These are phyloP conservation scores for Premnoplex brunnescens DNA, from an alignment of 2,797 vertebrate species.

Conservation along the genomic window DNA sequence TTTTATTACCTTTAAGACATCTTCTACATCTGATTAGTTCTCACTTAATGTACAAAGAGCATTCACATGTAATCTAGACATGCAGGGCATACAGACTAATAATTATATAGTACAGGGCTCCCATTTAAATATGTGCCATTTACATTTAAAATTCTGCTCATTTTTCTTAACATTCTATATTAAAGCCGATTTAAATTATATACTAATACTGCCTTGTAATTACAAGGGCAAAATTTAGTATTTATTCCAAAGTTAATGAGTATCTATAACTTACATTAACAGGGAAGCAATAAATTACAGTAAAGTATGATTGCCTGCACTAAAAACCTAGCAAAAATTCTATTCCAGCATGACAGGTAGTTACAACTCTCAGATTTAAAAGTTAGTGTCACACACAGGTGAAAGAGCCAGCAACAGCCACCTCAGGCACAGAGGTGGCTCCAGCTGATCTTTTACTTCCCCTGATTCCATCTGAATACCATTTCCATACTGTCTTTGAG, in stretches of 20 bases:
- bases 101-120: not conserved
- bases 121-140: not conserved
- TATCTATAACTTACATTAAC: conserved; percentile 6
- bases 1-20: not conserved
- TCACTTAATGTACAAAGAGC: not conserved
- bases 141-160: conserved; percentile 1
- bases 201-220: not conserved
- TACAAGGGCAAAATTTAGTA: not conserved
- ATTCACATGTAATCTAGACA: not conserved
- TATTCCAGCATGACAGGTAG: not conserved
- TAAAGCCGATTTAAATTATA: conserved; percentile 51
- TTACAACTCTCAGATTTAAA: not conserved
- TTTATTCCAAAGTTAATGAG: conserved; percentile 32
- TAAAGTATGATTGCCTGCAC: not conserved
- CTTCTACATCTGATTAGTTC: not conserved
- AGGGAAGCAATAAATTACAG: not conserved
- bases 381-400: not conserved
- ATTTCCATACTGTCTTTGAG: not conserved
- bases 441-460: not conserved
- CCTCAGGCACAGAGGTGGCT: not conserved
- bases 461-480: not conserved
- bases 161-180: not conserved
- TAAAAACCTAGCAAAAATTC: not conserved
- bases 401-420: not conserved
- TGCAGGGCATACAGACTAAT: not conserved